Evolutionary conservation across 2,888 invertebrate genomes (phyloP), one percentile per base, ranked within the genome.

Genomic region (Deilephila elpenor): DNA sequence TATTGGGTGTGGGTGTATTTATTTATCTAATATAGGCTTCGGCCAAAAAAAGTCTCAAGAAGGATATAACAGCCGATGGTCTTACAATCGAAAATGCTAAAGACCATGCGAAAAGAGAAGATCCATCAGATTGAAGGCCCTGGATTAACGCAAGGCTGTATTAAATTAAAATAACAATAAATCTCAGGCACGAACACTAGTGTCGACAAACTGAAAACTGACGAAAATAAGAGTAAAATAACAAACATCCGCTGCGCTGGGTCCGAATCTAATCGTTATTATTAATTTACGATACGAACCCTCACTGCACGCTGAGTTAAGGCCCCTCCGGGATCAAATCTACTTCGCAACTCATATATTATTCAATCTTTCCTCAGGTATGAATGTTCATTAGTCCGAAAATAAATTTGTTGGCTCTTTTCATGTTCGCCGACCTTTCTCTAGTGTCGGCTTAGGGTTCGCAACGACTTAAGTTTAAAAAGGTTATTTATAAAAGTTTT

Each of bases 361-460:
- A 93, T 93, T 92, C 89, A 93, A 84, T 82, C 86, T 90, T 91
- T 90, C 90, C 91, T 90, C 91, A 89, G 90, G 88, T 92, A 91
- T 89, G 89, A 90, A 89, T 91, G 90, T 91, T 92, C 91, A 91
- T 93, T 93, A 91, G 88, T 84, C 84, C 80, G 86, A 83, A 89
- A 89, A 91, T 89, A 91, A 90, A 88, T 89, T 86, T 78, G 75
- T 75, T 78, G 76, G 73, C 77, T 81, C 79, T 84, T 85, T 86
- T 86, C 80, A 83, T 88, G 88, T 88, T 83, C 87, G 88, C 75
- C 80, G 88, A 89, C 88, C 88, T 89, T 85, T 86, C 74, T 56
- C 14, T 5, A 74, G 71, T 70, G 73, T 73, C 74, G 64, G 76
- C 74, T 75, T 74, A 74, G 75, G 74, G 74, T 67, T 73, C 56